Percentiles rank a stretch among this genome's conserved stretches.
phyloP scores from a whole-genome alignment of 1,140 invertebrate genomes.

The Microplitis demolitor region DNA sequence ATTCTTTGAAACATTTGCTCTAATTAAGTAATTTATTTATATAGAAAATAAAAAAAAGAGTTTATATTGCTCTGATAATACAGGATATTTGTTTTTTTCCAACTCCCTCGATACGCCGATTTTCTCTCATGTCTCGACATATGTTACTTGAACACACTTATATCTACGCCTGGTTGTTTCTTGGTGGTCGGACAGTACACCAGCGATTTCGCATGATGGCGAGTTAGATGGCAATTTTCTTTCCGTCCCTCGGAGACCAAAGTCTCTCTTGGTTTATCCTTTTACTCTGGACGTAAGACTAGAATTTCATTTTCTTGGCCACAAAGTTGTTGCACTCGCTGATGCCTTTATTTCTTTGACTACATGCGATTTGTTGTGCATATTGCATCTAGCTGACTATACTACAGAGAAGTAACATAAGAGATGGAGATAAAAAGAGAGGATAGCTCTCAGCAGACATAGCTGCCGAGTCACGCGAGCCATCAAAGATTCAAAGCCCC shows the following conservation, averaged over 20 bases:
- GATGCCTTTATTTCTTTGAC: background rate
- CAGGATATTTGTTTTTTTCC: too few species aligned
- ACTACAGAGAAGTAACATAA: too few species aligned
- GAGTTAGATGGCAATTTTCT: slow-evolving; percentile 22
- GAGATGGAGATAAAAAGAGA: slow-evolving; percentile 3
- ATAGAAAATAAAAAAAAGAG: too few species aligned
- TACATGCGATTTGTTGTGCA: background rate
- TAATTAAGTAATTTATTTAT: too few species aligned
- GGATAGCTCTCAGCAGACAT: slow-evolving; percentile 19
- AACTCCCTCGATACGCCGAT: too few species aligned
- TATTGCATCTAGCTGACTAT: too few species aligned
- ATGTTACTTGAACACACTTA: background rate
- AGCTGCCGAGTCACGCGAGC: slow-evolving; percentile 58
- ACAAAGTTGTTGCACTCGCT: background rate
- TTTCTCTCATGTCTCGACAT: too few species aligned
- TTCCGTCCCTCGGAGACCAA: background rate
- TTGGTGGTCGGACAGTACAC: background rate
- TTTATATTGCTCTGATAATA: too few species aligned
- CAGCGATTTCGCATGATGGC: background rate
- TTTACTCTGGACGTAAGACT: slow-evolving; percentile 34
- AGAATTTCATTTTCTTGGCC: slow-evolving; percentile 37
- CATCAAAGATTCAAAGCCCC: slow-evolving; percentile 59
- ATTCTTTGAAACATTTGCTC: too few species aligned
- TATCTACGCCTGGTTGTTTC: background rate
- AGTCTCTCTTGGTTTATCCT: background rate